Base-by-base conservation (phyloP, 2,113 vertebrate genomes). In the Morone chrysops region DNA sequence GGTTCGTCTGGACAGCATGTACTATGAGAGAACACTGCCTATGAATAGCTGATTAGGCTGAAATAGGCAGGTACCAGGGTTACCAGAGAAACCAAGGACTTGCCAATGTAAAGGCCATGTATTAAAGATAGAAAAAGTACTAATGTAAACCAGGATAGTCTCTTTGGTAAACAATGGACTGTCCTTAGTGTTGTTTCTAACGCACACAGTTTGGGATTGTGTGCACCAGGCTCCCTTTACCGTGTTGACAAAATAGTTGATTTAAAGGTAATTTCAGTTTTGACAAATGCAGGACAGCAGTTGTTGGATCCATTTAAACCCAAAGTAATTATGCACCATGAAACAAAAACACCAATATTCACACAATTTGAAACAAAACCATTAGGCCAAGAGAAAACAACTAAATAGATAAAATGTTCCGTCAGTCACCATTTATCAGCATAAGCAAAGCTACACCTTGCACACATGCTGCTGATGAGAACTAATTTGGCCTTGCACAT, bases 161-260 rank as follows among this genome's bases (percentile, higher is more conserved):
- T 92, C 89, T 94, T 93, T 92, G 90, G 91, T 91, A 90, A 92
- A 93, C 86, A 89, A 76, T 50, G 72, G 72, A 91, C 87, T 78
- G 83, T 88, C 83, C 81, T 86, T 80, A 25, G 69, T 85, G 57
- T 75, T 65, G 38, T 54, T 80, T 84, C 62, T 59, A 81, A 89
- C 65, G 78, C 70, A 87, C 73, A 66, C 45, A 45, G 53, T 74
- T 75, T 71, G 76, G 66, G 70, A 83, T 40, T 66, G 66, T 80
- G 60, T 79, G 72, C 84, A 79, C 38, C 20, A 78, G 70, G 68
- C 65, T 87, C 61, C 73, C 65, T 67, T 80, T 63, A 77, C 48
- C 8, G 25, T 72, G 60, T 73, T 31, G 70, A 71, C 57, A 70
- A 78, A 82, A 57, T 22, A 12, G 67, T 41, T 50, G 61, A 75